Evolutionary conservation across 2,888 invertebrate species (phyloP).

Genomic region (Papilio protenor): DNA sequence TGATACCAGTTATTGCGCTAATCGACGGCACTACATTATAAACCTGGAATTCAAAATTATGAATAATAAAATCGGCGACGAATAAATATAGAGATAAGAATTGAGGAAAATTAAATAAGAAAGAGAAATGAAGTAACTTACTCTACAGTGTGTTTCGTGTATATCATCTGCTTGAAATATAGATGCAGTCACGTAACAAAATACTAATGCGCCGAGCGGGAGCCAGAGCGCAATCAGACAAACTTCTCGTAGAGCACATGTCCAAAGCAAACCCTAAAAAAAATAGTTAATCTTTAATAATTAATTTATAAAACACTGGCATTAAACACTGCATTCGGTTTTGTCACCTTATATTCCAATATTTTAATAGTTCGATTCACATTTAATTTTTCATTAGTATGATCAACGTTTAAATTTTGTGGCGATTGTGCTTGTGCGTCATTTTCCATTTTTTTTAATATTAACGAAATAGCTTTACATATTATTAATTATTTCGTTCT

Average conservation of each 20-base stretch:
- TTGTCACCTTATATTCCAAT: constrained; percentile 74
- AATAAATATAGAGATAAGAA: background rate
- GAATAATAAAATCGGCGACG: background rate
- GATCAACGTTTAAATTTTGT: constrained; percentile 68
- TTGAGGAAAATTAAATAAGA: background rate
- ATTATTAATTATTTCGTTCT: constrained; percentile 38
- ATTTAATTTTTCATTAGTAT: constrained; percentile 69
- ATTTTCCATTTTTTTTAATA: constrained; percentile 79
- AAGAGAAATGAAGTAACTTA: constrained; percentile 68
- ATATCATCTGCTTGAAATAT: constrained; percentile 97
- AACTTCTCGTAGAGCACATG: constrained; percentile 90
- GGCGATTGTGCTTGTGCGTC: constrained; percentile 79
- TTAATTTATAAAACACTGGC: constrained; percentile 13
- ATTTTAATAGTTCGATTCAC: constrained; percentile 65
- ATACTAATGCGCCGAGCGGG: constrained; percentile 92
- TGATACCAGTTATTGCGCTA: constrained; percentile 97
- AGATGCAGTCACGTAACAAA: constrained; percentile 95
- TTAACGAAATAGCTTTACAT: constrained; percentile 53
- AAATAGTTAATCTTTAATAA: constrained; percentile 41
- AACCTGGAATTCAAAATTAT: constrained; percentile 85
- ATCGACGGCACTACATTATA: constrained; percentile 97
- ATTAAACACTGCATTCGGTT: constrained; percentile 7
- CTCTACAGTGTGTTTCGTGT: constrained; percentile 97
- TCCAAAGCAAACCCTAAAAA: constrained; percentile 86
- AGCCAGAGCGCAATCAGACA: constrained; percentile 93